Base-by-base conservation (phyloP, 2,888 invertebrate species). In the Rhagium mordax region DNA sequence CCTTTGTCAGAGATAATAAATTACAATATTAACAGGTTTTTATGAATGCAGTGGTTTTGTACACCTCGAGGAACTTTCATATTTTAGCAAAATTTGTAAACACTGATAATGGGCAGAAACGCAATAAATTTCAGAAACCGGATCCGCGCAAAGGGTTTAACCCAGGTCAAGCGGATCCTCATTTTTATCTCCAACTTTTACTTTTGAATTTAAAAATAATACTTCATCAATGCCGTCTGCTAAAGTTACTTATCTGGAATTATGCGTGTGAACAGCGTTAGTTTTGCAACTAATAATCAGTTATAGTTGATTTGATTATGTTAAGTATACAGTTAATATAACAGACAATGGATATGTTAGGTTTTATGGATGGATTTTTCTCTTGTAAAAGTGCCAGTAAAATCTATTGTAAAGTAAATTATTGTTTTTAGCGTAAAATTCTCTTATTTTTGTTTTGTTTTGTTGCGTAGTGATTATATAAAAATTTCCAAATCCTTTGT, bases 1-100 rank as follows among this genome's bases (percentile, higher is more conserved):
- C 64, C 64, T 64, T 49, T 53, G 13, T 33, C 20, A 53, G 29
- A 16, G 65, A 27, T 16, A 33, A 64, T 55, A 20, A 20, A 65
- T 65, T 64, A 49, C 27, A 64, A 64, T 64, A 51, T 20, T 49
- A 24, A 60, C 20, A 33, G 10, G 2, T 33, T 18, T 16, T 20
- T 20, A 51, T 49, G 18, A 49, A 49, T 16, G 49, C 16, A 33
- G 13, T 33, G 13, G 8, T 33, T 10, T 8, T 5, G 2, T 33
- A 33, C 13, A 13, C 8, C 10, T 33, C 10, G 6, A 33, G 3
- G 33, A 33, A 33, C 33, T 29, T 29, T 33, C 10, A 33, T 33
- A 13, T 33, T 33, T 10, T 33, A 10, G 33, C 33, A 33, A 10
- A n/a, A n/a, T n/a, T n/a, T n/a, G n/a, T n/a, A n/a, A n/a, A n/a